These are phyloP conservation scores for Channa striata DNA, from an alignment of 2,797 vertebrate species.

Conservation along the genomic window DNA sequence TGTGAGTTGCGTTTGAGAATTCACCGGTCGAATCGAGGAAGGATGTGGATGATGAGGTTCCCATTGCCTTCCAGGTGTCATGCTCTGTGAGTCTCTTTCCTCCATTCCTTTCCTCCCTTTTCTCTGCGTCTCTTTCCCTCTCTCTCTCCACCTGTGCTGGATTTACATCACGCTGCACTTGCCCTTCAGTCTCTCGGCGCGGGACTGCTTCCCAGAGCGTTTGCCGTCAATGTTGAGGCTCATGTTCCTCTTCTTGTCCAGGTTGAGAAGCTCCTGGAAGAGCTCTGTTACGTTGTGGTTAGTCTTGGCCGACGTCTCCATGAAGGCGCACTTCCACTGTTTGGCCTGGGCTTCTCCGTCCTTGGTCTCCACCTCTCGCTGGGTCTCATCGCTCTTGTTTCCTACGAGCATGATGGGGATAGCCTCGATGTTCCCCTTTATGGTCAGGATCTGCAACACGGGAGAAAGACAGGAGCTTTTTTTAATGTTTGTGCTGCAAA, in stretches of 20 bases:
- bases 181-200: slow-evolving; percentile 95
- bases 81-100: slow-evolving; percentile 45
- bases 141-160: slow-evolving; percentile 24
- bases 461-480: background rate
- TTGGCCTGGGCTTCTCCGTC: slow-evolving; percentile 94
- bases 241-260: slow-evolving; percentile 96
- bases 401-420: slow-evolving; percentile 98
- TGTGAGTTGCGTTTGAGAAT: slow-evolving; percentile 43
- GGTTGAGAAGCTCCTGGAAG: slow-evolving; percentile 97
- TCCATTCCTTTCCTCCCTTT: slow-evolving; percentile 10
- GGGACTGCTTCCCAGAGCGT: slow-evolving; percentile 93
- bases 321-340: slow-evolving; percentile 97
- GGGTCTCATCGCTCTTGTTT: slow-evolving; percentile 97
- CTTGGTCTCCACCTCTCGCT: slow-evolving; percentile 92
- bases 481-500: background rate
- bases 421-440: slow-evolving; percentile 94
- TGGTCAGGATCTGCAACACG: slow-evolving; percentile 87
- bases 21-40: slow-evolving; percentile 52
- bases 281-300: slow-evolving; percentile 98
- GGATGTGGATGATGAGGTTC: slow-evolving; percentile 59
- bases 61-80: slow-evolving; percentile 32
- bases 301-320: slow-evolving; percentile 99
- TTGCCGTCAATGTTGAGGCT: slow-evolving; percentile 96
- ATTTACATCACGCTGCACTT: slow-evolving; percentile 95
- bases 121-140: slow-evolving; percentile 10